Evolutionary conservation across 2,888 invertebrate genomes (phyloP).

Genomic region (Ceraclea dissimilis): DNA sequence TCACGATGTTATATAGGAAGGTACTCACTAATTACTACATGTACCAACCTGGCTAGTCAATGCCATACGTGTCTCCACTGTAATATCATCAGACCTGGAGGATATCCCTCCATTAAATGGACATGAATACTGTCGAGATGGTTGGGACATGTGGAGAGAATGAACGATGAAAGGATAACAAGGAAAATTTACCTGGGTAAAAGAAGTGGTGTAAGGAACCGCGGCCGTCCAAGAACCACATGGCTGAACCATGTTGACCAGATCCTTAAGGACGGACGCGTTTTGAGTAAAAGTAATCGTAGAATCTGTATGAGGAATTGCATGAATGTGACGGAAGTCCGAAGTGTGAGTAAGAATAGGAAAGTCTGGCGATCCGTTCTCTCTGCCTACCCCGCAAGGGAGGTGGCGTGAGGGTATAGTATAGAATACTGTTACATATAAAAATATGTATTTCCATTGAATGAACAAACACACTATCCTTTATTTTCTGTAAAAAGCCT

Average conservation of each 20-base stretch:
- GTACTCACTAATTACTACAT: no score
- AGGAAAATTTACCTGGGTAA: background rate
- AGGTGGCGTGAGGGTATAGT: background rate
- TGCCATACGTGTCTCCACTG: no score
- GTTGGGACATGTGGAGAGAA: slow-evolving; percentile 1
- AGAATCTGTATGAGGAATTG: background rate
- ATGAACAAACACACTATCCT: no score
- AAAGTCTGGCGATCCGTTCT: background rate
- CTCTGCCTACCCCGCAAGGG: background rate
- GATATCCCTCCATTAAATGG: no score
- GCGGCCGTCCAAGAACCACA: background rate
- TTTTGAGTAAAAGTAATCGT: background rate
- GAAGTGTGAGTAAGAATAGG: background rate
- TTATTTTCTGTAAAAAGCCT: no score
- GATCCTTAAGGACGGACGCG: background rate
- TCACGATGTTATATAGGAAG: no score
- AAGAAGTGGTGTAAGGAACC: background rate
- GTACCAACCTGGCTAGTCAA: no score
- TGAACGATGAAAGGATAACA: background rate
- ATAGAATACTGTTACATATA: no score
- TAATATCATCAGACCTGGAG: no score
- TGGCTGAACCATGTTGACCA: background rate
- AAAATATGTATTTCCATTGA: no score
- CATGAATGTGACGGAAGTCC: background rate
- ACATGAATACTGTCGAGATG: no score